Evolutionary conservation across 2,888 invertebrate genomes (phyloP).

Genomic region (Drosophila mimica): DNA sequence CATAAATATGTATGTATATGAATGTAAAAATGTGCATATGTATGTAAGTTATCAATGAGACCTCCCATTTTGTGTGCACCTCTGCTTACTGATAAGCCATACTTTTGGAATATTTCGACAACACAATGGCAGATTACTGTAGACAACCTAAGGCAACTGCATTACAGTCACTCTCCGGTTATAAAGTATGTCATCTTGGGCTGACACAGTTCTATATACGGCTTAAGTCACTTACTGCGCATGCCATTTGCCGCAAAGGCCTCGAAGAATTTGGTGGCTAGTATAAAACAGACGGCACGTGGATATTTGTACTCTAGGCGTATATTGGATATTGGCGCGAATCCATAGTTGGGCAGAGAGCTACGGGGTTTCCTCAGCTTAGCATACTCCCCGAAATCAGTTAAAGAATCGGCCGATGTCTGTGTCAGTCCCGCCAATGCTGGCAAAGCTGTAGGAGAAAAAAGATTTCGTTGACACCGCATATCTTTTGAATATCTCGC

Average conservation of each 20-base stretch:
- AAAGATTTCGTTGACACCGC: not conserved
- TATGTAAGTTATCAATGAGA: constrained; percentile 36
- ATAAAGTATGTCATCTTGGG: constrained; percentile 20
- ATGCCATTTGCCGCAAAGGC: constrained; percentile 85
- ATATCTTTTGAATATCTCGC: constrained; percentile 2
- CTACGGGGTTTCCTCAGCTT: constrained; percentile 47
- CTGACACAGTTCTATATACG: not conserved
- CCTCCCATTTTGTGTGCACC: constrained; percentile 32
- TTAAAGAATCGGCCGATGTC: constrained; percentile 14
- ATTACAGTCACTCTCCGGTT: constrained; percentile 6
- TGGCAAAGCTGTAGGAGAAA: constrained; percentile 69
- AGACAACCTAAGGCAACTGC: constrained; percentile 23
- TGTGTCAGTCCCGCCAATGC: constrained; percentile 70
- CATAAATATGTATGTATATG: constrained; percentile 10
- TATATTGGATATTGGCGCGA: constrained; percentile 64
- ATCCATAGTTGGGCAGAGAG: constrained; percentile 72
- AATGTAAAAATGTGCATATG: not conserved
- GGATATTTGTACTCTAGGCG: constrained; percentile 80
- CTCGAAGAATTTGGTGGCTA: constrained; percentile 84
- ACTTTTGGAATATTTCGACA: constrained; percentile 44
- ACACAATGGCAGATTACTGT: constrained; percentile 61
- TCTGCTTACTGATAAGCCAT: constrained; percentile 53
- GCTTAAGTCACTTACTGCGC: constrained; percentile 80
- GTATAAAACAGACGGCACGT: constrained; percentile 82
- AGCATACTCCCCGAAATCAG: constrained; percentile 35